A percentile compares a stretch with the other conserved stretches of the same genome.
These are phyloP conservation scores for Monomorium pharaonis DNA, from an alignment of 1,140 invertebrate species.

Conservation along the genomic window DNA sequence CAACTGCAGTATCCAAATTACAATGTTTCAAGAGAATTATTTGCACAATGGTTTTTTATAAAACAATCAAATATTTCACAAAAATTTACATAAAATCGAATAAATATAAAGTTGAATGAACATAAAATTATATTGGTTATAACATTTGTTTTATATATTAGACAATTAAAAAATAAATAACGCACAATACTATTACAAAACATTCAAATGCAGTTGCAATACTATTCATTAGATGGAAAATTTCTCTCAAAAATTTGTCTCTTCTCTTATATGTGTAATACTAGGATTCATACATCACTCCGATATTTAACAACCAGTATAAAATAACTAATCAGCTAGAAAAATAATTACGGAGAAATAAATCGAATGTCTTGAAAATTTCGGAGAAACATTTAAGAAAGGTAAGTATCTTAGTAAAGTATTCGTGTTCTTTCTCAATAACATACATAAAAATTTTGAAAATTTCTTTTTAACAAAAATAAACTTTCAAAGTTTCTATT, in stretches of 20 bases:
- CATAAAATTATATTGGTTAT: not conserved
- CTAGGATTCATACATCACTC: not conserved
- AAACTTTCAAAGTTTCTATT: not conserved
- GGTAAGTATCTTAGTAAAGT: not conserved
- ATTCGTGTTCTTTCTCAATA: not conserved
- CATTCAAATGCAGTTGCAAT: not conserved
- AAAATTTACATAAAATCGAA: not conserved
- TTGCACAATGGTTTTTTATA: not conserved
- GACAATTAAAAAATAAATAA: constrained; percentile 14
- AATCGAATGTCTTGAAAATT: not conserved
- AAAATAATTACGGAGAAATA: not conserved
- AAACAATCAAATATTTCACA: not conserved
- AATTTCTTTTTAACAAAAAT: not conserved
- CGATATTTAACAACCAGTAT: not conserved
- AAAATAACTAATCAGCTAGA: not conserved
- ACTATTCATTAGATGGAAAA: not conserved
- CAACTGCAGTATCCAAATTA: constrained; percentile 4
- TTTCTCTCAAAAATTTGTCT: not conserved
- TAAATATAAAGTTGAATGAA: not conserved
- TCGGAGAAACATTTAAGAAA: not conserved
- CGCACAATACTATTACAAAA: not conserved
- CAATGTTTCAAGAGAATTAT: constrained; percentile 1
- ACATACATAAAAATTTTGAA: not conserved
- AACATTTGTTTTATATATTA: not conserved
- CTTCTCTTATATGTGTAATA: not conserved